Conservation (phyloP, 2,797 vertebrate genomes). For the Rhabdomys pumilio region DNA sequence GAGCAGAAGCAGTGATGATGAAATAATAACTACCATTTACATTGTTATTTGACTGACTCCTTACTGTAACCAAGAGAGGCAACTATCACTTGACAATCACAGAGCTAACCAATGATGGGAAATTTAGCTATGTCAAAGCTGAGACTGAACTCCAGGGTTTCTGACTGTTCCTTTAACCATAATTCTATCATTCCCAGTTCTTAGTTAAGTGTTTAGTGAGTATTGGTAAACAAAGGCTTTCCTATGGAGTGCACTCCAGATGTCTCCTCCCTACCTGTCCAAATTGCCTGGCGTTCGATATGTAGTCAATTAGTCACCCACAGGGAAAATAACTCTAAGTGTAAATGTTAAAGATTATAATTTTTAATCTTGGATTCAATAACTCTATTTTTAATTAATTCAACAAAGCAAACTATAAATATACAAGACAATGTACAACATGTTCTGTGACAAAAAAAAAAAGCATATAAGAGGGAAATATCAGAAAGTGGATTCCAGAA, state of each 20-base stretch:
- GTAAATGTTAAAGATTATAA: not conserved
- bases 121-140: not conserved
- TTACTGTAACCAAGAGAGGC: not conserved
- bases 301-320: not conserved
- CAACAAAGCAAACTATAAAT: conserved; percentile 39
- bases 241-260: not conserved
- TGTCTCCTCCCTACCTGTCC: not conserved
- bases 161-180: not conserved
- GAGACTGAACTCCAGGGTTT: not conserved
- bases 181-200: not conserved
- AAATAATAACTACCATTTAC: not conserved
- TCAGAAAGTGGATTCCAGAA: not conserved
- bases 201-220: not conserved
- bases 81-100: not conserved
- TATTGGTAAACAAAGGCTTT: not conserved
- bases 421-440: not conserved
- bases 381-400: conserved; percentile 51
- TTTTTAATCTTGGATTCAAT: not conserved
- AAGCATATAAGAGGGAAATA: not conserved
- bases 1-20: not conserved
- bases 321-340: not conserved
- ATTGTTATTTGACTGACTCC: not conserved
- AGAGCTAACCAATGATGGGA: not conserved
- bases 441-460: not conserved
- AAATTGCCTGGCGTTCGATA: not conserved